Evolutionary conservation across 2,888 invertebrate species (phyloP).

Genomic region (Meiosimyza decipiens): DNA sequence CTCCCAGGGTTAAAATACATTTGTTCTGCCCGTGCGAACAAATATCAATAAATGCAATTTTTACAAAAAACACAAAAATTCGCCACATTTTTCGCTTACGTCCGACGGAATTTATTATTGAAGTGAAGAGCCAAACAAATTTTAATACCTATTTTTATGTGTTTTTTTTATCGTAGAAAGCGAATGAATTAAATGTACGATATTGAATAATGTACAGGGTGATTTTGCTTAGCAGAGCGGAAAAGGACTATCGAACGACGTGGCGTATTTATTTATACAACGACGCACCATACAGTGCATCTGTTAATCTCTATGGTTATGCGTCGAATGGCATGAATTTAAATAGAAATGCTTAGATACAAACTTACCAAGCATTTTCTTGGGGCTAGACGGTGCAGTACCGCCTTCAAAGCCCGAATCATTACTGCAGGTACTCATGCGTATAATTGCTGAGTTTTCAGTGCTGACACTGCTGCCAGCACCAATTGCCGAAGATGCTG

Average conservation of each 20-base stretch:
- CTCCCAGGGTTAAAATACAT: no score
- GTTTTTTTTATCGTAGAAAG: conserved; percentile 2
- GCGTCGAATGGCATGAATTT: no score
- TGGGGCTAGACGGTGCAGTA: conserved; percentile 75
- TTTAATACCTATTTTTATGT: neutral
- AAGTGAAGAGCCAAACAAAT: conserved; percentile 19
- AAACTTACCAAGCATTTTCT: conserved; percentile 70
- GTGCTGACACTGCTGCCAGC: conserved; percentile 46
- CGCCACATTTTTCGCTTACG: conserved; percentile 11
- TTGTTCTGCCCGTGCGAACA: neutral
- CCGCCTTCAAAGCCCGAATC: conserved; percentile 85
- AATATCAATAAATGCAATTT: conserved; percentile 25
- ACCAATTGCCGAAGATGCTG: conserved; percentile 29
- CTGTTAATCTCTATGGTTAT: conserved; percentile 21
- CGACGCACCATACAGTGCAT: no score
- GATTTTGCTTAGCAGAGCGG: no score
- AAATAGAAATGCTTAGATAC: no score
- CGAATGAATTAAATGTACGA: neutral
- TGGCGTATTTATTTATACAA: no score
- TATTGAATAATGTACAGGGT: neutral
- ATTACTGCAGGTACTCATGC: conserved; percentile 80
- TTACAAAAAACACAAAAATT: conserved; percentile 9
- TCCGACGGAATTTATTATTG: conserved; percentile 24
- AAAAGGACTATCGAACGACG: no score
- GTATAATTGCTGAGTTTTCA: conserved; percentile 64